Evolutionary conservation across 1,140 invertebrate species (phyloP).

Genomic region (Rhysida immarginata): DNA sequence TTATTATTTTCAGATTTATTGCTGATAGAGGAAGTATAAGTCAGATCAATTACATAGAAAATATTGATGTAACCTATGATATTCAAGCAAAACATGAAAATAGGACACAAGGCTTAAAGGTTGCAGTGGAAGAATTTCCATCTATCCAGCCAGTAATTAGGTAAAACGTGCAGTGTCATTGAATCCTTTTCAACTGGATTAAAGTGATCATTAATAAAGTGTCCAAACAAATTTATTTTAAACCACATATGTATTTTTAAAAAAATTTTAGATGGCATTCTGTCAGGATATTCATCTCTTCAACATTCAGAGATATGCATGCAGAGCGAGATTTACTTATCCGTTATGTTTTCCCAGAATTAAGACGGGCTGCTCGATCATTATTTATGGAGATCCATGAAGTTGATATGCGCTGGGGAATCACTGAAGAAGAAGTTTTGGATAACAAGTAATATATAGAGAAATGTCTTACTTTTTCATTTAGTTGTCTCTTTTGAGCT

Average conservation of each 20-base stretch:
- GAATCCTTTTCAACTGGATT: no score
- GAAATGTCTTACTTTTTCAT: no score
- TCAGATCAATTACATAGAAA: conserved; percentile 31
- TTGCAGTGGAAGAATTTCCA: no score
- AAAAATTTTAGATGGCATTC: conserved; percentile 32
- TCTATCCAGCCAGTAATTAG: no score
- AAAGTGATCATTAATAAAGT: no score
- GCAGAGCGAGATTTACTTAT: conserved; percentile 34
- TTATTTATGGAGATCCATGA: conserved; percentile 30
- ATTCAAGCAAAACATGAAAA: no score
- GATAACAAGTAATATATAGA: conserved; percentile 24
- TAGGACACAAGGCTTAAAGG: no score
- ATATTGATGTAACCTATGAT: no score
- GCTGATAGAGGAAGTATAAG: conserved; percentile 29
- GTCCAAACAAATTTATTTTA: no score
- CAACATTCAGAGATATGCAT: conserved; percentile 37
- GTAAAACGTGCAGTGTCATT: no score
- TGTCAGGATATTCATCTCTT: conserved; percentile 35
- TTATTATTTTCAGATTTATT: conserved; percentile 27
- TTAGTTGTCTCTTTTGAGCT: no score
- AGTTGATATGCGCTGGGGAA: conserved; percentile 35
- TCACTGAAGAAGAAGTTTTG: conserved; percentile 29
- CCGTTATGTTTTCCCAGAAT: conserved; percentile 33
- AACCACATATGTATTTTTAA: no score
- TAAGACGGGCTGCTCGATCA: conserved; percentile 17